These are phyloP conservation scores for Uromys caudimaculatus DNA, from an alignment of 2,797 vertebrate species.

Conservation along the genomic window DNA sequence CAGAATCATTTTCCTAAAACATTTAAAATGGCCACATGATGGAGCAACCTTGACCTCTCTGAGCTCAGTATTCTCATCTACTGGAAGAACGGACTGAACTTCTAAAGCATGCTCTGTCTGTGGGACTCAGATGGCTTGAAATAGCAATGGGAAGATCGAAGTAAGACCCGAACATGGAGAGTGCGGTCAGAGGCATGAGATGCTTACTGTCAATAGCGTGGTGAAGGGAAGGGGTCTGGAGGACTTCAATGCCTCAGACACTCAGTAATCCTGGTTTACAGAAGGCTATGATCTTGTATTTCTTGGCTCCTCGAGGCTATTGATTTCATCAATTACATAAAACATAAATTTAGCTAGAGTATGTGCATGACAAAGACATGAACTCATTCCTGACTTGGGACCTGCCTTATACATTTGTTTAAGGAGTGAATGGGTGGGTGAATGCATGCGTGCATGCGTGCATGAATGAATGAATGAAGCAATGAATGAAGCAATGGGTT, in stretches of 20 bases:
- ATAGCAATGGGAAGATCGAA: background rate
- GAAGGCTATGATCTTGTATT: background rate
- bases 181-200: background rate
- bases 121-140: background rate
- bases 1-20: conserved; percentile 1
- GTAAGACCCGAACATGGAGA: background rate
- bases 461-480: background rate
- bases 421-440: background rate
- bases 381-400: background rate
- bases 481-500: background rate
- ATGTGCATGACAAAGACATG: background rate
- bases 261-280: background rate
- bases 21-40: background rate
- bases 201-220: rapidly evolving
- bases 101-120: background rate
- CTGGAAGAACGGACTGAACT: background rate
- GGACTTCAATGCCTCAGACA: background rate
- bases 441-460: background rate
- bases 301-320: background rate
- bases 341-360: background rate
- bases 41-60: background rate
- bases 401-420: background rate
- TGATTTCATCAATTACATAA: background rate
- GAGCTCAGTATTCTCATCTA: background rate
- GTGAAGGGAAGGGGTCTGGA: background rate